Evolutionary conservation across 1,140 invertebrate species (phyloP).

Genomic region (Tetragonula clypearis): DNA sequence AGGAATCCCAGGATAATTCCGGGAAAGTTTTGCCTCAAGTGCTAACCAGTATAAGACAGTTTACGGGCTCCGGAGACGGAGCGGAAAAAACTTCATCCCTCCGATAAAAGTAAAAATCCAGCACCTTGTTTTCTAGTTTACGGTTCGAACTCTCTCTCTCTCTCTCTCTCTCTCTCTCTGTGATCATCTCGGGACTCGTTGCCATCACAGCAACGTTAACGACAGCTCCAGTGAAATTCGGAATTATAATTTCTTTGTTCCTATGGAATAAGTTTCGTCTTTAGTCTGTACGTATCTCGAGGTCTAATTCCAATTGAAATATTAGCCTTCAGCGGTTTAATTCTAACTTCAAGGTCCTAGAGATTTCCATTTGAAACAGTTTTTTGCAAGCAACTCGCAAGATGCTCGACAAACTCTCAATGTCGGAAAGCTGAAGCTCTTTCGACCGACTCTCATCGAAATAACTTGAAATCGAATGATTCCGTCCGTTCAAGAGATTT

Average conservation of each 20-base stretch:
- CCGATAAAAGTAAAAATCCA: conserved; percentile 9
- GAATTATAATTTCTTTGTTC: background rate
- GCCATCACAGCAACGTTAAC: too few species aligned
- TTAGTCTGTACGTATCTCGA: background rate
- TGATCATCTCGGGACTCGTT: background rate
- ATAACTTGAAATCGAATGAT: too few species aligned
- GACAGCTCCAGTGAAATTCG: background rate
- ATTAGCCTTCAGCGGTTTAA: background rate
- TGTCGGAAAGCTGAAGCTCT: too few species aligned
- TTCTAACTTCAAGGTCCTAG: too few species aligned
- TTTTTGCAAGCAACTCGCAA: too few species aligned
- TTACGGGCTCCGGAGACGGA: background rate
- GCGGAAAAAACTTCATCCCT: conserved; percentile 1
- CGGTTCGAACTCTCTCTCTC: background rate
- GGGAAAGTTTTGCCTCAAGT: background rate
- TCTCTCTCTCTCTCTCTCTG: background rate
- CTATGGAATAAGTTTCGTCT: background rate
- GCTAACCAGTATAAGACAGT: background rate
- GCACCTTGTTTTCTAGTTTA: background rate
- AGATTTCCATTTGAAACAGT: too few species aligned
- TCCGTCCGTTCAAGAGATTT: too few species aligned
- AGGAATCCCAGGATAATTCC: background rate
- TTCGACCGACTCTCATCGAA: too few species aligned
- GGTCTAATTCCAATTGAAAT: background rate
- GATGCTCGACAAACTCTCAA: too few species aligned